Base-by-base conservation (phyloP, 2,113 vertebrate genomes). In the Bostrychus sinensis region DNA sequence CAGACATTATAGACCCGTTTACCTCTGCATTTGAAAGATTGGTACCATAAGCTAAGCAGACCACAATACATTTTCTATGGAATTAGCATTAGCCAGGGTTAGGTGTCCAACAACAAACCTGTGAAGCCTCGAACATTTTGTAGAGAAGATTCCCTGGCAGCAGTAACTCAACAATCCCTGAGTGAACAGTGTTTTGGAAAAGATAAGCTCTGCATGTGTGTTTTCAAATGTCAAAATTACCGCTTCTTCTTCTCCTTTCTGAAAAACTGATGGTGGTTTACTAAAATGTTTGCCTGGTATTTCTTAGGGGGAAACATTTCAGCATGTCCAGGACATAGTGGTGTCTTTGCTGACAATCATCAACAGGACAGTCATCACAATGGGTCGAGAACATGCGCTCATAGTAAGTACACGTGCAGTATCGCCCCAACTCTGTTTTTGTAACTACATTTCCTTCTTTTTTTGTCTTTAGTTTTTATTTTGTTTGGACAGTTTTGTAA, bases 311-410 rank as follows among this genome's bases (percentile, higher is more conserved):
- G 91, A 94, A 68, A 96, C 95, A 14, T 93, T 95, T 74, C 83
- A 94, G 32, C 96, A 99, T 34, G 92, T 95, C 82, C 94, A 96
- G 82, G 93, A 97, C 85, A 95, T 99, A 69, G 96, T 96, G 88
- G 88, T 92, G 8, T 94, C 95, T 75, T 85, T 98, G 55, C 83
- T 98, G 23, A 92, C 92, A 72, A 94, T 89, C 0, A 96, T 99
- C 78, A 98, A 96, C 91, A 79, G 70, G 64, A 96, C 91, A 0
- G 95, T 98, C 85, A 98, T 98, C 91, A 93, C 89, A 0, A 96
- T 99, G 96, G 94, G 94, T 9, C 86, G 95, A 68, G 96, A 96
- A 26, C 94, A 97, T 2, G 7, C 82, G 45, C 89, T 97, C 68
- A 98, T 94, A 39, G 97, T 99, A 80, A 99, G 97, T 98, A 62